Evolutionary conservation across 1,140 invertebrate genomes (phyloP).

Genomic region (Sinella curviseta): DNA sequence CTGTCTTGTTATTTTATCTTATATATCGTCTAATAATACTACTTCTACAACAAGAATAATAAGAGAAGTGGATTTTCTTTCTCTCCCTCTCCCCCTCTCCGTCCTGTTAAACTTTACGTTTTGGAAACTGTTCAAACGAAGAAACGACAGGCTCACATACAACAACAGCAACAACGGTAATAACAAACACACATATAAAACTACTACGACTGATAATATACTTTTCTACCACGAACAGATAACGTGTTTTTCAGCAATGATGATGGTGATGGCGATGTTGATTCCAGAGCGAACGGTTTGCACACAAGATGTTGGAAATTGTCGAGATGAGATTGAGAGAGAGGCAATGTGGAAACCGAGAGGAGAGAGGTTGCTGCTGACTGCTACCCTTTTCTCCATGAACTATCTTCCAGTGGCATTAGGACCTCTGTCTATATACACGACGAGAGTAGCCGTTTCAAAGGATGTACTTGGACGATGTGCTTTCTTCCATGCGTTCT

Average conservation of each 20-base stretch:
- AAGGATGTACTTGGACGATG: no score
- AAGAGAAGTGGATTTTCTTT: no score
- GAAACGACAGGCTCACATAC: background rate
- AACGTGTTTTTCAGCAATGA: no score
- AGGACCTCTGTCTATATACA: background rate
- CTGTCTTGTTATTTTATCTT: no score
- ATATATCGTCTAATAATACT: no score
- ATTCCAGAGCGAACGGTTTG: background rate
- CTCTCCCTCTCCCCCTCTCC: background rate
- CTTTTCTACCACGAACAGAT: no score
- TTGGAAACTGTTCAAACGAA: conserved; percentile 12
- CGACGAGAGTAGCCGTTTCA: no score
- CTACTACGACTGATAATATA: no score
- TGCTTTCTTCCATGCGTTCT: background rate
- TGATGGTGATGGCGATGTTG: no score
- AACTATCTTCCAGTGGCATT: background rate
- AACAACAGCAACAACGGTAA: background rate
- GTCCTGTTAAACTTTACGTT: background rate
- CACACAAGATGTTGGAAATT: background rate
- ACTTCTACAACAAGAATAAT: no score
- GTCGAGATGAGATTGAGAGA: background rate
- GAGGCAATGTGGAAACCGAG: background rate
- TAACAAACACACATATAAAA: background rate
- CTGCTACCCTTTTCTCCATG: conserved; percentile 25
- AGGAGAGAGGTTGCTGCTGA: conserved; percentile 17